Percentiles rank a stretch among this genome's conserved stretches.
Conservation (phyloP, 2,113 vertebrate species). For the Anthoscopus minutus region DNA sequence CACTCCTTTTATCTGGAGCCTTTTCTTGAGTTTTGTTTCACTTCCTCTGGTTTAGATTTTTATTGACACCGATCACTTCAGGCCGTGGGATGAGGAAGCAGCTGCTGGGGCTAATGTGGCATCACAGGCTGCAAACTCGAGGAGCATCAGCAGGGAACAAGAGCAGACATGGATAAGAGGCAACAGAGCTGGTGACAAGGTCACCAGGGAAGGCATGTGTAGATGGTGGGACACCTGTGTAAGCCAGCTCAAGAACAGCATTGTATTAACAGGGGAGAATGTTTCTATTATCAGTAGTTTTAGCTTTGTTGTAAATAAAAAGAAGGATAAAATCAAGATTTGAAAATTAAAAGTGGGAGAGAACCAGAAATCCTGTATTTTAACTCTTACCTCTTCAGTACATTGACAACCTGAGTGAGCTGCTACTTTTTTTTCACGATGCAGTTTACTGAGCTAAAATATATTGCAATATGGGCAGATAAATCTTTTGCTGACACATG, state of each 20-base stretch:
- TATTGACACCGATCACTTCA: background rate
- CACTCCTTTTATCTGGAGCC: background rate
- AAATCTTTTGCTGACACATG: background rate
- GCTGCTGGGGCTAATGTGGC: background rate
- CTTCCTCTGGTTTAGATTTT: background rate
- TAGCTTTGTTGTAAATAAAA: background rate
- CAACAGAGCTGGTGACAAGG: background rate
- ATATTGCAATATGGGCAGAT: background rate
- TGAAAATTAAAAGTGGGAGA: background rate
- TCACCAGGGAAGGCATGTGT: background rate
- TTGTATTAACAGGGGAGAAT: rapidly evolving
- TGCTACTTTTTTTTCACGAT: background rate
- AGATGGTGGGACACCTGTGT: background rate
- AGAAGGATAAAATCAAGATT: background rate
- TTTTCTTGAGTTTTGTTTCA: background rate
- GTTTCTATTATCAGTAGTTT: background rate
- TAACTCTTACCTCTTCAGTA: background rate
- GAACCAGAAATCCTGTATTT: background rate
- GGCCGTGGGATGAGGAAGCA: background rate
- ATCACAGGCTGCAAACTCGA: background rate
- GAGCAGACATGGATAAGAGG: background rate
- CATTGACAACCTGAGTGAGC: background rate
- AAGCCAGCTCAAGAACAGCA: background rate
- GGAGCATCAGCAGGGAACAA: background rate
- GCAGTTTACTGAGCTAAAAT: background rate